A percentile compares a stretch with the other conserved stretches of the same genome.
Evolutionary conservation across 2,797 vertebrate species (phyloP).

Genomic region (Syncerus caffer): DNA sequence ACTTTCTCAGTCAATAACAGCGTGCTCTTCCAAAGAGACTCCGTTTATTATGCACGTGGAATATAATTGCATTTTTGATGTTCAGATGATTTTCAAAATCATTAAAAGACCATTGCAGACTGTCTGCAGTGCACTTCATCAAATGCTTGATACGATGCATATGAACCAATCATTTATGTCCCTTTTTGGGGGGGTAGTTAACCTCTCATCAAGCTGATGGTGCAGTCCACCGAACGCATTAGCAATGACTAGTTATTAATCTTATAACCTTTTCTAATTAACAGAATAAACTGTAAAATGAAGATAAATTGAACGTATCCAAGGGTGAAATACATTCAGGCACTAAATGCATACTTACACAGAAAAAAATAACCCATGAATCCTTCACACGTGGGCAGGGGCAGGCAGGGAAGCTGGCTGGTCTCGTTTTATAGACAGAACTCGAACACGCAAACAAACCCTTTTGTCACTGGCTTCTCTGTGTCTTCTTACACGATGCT

Average conservation of each 20-base stretch:
- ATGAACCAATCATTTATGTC: conserved; percentile 50
- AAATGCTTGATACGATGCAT: conserved; percentile 16
- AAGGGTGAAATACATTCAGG: conserved; percentile 68
- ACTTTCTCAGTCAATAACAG: neutral
- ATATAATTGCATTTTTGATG: conserved; percentile 32
- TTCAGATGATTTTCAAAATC: conserved; percentile 53
- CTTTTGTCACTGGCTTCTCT: conserved; percentile 33
- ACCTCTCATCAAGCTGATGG: conserved; percentile 12
- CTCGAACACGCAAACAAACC: neutral
- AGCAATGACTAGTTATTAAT: conserved; percentile 76
- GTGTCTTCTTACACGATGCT: conserved; percentile 1
- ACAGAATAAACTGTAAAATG: conserved; percentile 75
- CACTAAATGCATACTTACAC: neutral
- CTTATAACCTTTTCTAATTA: conserved; percentile 80
- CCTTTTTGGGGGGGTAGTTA: neutral
- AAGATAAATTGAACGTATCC: conserved; percentile 75
- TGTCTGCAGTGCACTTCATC: conserved; percentile 38
- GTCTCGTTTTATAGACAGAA: neutral
- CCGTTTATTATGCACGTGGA: neutral
- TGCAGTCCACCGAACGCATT: conserved; percentile 50
- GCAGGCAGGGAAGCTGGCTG: neutral
- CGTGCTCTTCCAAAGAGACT: neutral
- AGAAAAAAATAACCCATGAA: conserved; percentile 37
- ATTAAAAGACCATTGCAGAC: conserved; percentile 49
- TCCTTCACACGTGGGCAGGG: rapidly evolving